These are phyloP conservation scores for Wasmannia auropunctata DNA, from an alignment of 1,140 invertebrate species.

Conservation along the genomic window DNA sequence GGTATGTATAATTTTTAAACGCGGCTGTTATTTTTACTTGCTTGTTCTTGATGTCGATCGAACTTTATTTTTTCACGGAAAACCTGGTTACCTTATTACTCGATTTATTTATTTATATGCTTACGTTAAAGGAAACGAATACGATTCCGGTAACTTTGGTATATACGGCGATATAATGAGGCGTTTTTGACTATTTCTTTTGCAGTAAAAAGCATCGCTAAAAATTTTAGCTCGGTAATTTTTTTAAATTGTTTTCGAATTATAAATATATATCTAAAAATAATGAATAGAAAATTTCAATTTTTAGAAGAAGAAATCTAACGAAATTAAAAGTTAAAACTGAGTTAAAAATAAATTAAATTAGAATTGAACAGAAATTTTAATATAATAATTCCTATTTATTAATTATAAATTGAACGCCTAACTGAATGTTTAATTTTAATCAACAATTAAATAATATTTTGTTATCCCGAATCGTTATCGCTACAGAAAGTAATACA, in stretches of 20 bases:
- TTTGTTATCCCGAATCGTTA: not conserved
- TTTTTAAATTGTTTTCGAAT: not conserved
- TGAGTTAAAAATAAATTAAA: not conserved
- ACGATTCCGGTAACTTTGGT: not conserved
- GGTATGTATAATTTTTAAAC: constrained; percentile 2
- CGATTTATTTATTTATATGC: not conserved
- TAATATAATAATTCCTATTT: not conserved
- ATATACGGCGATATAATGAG: not conserved
- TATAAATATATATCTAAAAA: not conserved
- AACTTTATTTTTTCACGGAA: constrained; percentile 12
- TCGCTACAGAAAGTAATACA: not conserved
- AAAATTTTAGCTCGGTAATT: not conserved
- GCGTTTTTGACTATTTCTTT: not conserved
- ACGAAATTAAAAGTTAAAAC: not conserved
- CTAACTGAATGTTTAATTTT: not conserved
- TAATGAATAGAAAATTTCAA: not conserved
- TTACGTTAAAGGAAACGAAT: not conserved
- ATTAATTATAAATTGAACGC: not conserved
- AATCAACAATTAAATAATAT: not conserved
- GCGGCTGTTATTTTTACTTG: not conserved
- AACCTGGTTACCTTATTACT: not conserved
- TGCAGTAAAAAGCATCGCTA: not conserved
- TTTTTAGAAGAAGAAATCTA: not conserved
- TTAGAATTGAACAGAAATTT: not conserved
- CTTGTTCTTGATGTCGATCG: not conserved